Percentiles rank a stretch among this genome's conserved stretches.
Conservation (phyloP, 92 coral and sea anemone species). For the Plumapathes pennacea region DNA sequence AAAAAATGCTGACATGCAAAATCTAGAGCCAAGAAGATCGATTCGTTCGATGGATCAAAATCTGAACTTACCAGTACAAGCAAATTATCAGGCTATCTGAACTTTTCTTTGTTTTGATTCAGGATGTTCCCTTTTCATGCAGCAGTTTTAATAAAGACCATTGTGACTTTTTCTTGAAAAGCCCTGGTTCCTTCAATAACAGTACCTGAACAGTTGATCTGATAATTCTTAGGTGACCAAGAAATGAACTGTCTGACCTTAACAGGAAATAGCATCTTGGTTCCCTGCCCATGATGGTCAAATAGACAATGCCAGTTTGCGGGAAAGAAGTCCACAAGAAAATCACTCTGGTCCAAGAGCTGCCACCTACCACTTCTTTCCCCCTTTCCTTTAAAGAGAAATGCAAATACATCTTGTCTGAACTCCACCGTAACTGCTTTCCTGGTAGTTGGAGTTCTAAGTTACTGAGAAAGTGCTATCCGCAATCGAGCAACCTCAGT, state of each 20-base stretch:
- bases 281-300: constrained; percentile 50
- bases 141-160: constrained; percentile 54
- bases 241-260: constrained; percentile 36
- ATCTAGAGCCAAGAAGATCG: too few species aligned
- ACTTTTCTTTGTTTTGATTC: too few species aligned
- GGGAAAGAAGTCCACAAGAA: constrained; percentile 10
- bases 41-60: too few species aligned
- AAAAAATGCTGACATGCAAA: too few species aligned
- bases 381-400: constrained; percentile 19
- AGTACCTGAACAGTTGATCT: background rate
- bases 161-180: constrained; percentile 30
- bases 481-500: constrained; percentile 30
- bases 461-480: constrained; percentile 24
- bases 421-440: constrained; percentile 31
- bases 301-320: constrained; percentile 21
- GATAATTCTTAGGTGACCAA: constrained; percentile 39
- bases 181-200: constrained; percentile 36
- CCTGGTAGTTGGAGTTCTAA: constrained; percentile 23
- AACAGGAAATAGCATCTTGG: constrained; percentile 30
- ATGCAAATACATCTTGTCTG: constrained; percentile 30
- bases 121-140: constrained; percentile 25
- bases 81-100: too few species aligned
- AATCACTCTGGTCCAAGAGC: constrained; percentile 16
- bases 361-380: constrained; percentile 11
- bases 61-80: too few species aligned